Conservation (phyloP, 2,113 vertebrate species). For the Panthera tigris region DNA sequence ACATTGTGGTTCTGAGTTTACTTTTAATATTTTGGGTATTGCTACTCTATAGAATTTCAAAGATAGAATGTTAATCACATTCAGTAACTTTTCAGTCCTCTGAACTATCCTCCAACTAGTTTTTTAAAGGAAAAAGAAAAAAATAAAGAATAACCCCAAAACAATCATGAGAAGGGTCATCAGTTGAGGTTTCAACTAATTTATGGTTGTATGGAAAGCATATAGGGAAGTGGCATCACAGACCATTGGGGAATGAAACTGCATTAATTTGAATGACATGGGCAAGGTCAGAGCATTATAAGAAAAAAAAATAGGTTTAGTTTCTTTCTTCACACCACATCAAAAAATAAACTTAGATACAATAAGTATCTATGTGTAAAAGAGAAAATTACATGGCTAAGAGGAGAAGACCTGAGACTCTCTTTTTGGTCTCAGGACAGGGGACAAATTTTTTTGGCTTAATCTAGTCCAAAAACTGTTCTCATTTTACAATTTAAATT, state of each 20-base stretch:
- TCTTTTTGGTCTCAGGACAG: background rate
- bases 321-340: background rate
- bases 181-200: background rate
- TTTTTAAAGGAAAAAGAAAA: background rate
- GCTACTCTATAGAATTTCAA: background rate
- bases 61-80: background rate
- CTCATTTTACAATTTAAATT: slow-evolving; percentile 46
- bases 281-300: background rate
- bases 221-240: background rate
- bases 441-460: background rate
- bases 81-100: background rate
- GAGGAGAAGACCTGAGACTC: background rate
- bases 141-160: background rate
- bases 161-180: background rate
- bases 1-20: background rate
- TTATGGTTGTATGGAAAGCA: background rate
- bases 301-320: background rate
- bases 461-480: background rate
- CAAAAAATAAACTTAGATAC: background rate
- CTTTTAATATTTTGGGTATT: background rate
- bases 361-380: background rate
- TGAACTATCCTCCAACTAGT: background rate
- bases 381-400: background rate
- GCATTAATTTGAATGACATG: background rate
- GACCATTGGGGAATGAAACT: background rate